A percentile compares a stretch with the other conserved stretches of the same genome.
Evolutionary conservation across 2,113 vertebrate species (phyloP).

Genomic region (Tiliqua scincoides): DNA sequence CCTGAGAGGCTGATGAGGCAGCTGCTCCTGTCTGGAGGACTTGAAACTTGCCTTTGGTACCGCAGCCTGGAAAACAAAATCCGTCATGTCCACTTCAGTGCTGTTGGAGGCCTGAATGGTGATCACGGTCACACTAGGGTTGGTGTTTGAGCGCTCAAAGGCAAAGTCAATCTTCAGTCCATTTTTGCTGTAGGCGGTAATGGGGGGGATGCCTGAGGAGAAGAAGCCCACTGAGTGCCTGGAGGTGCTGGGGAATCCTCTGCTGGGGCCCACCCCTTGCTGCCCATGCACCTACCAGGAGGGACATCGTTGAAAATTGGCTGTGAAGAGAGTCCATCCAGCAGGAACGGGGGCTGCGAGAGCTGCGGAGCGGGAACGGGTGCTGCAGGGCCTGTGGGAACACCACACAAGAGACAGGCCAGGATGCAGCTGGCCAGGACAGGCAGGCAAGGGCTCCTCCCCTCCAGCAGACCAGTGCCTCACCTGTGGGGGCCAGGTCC

Average conservation of each 20-base stretch:
- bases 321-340: conserved; percentile 92
- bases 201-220: conserved; percentile 90
- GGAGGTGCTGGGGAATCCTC: neutral
- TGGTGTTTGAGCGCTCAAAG: conserved; percentile 96
- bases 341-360: conserved; percentile 88
- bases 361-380: conserved; percentile 78
- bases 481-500: conserved; percentile 92
- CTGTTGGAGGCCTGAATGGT: conserved; percentile 97
- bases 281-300: conserved; percentile 80
- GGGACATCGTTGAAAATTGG: conserved; percentile 93
- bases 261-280: neutral
- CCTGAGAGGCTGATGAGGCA: neutral
- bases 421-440: neutral
- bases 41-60: conserved; percentile 93
- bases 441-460: neutral
- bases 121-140: conserved; percentile 95
- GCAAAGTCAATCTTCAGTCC: conserved; percentile 98
- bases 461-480: conserved; percentile 41
- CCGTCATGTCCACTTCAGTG: conserved; percentile 95
- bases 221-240: conserved; percentile 13
- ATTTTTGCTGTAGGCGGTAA: conserved; percentile 97
- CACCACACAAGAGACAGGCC: conserved; percentile 36
- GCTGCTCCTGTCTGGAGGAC: neutral
- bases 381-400: conserved; percentile 72
- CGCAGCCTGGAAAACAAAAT: conserved; percentile 99